Evolutionary conservation across 2,888 invertebrate species (phyloP).

Genomic region (Ochropleura plecta): DNA sequence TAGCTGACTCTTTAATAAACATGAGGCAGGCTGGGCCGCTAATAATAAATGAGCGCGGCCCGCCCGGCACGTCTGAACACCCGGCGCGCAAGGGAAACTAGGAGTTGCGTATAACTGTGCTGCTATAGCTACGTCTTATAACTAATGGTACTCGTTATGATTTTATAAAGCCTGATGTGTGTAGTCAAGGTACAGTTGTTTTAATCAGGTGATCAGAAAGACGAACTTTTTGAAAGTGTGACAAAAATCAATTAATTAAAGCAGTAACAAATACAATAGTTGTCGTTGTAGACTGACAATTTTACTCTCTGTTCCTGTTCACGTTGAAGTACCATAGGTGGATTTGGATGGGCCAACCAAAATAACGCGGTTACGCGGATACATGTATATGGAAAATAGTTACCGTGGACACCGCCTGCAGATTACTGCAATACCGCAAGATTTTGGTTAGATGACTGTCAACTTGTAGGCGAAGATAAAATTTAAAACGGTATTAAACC

Average conservation of each 20-base stretch:
- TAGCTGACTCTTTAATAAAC: conserved; percentile 80
- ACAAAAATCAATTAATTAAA: not conserved
- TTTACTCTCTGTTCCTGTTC: too few relatives aligned
- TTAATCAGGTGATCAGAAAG: conserved; percentile 5
- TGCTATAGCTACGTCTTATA: conserved; percentile 59
- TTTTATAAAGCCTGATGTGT: conserved; percentile 56
- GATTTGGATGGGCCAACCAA: too few relatives aligned
- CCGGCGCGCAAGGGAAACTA: conserved; percentile 64
- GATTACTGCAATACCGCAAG: too few relatives aligned
- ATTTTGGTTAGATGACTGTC: too few relatives aligned
- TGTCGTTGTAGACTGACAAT: too few relatives aligned
- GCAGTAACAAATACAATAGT: too few relatives aligned
- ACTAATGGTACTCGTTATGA: conserved; percentile 58
- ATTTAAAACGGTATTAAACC: too few relatives aligned
- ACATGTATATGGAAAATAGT: too few relatives aligned
- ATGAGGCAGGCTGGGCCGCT: conserved; percentile 78
- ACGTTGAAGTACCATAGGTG: too few relatives aligned
- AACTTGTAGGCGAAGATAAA: too few relatives aligned
- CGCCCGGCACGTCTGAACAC: conserved; percentile 66
- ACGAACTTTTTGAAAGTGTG: not conserved
- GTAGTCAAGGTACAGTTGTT: conserved; percentile 19
- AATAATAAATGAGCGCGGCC: conserved; percentile 80
- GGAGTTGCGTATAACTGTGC: conserved; percentile 57
- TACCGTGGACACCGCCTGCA: too few relatives aligned
- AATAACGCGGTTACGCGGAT: too few relatives aligned